phyloP scores from a whole-genome alignment of 1,140 invertebrate genomes.

The Penaeus japonicus region DNA sequence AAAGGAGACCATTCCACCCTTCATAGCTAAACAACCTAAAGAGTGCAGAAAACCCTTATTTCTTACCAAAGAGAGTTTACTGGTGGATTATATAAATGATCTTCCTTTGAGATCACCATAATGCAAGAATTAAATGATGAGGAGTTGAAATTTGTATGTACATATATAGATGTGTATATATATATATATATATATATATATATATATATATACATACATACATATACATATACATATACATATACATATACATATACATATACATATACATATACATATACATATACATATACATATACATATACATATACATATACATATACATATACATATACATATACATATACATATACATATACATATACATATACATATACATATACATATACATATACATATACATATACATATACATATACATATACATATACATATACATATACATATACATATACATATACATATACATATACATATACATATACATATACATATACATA shows the following conservation, averaged over 20 bases:
- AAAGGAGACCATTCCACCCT: too few species aligned
- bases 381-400: not conserved
- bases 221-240: not conserved
- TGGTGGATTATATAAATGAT: too few species aligned
- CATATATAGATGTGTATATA: not conserved
- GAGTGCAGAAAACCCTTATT: too few species aligned
- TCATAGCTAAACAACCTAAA: too few species aligned
- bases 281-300: not conserved
- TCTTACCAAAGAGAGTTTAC: too few species aligned
- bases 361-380: not conserved
- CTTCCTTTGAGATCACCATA: too few species aligned
- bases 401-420: slow-evolving; percentile 23
- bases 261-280: not conserved
- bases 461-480: too few species aligned
- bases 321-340: not conserved
- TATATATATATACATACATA: not conserved
- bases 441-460: too few species aligned
- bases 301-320: not conserved
- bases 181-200: not conserved
- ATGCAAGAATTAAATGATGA: not conserved
- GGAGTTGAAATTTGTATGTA: not conserved
- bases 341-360: not conserved
- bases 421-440: slow-evolving; percentile 6
- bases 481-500: too few species aligned
- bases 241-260: not conserved